Percentiles rank a stretch among this genome's conserved stretches.
Conservation (phyloP, 2,888 invertebrate species). For the Agriopis aurantiaria region DNA sequence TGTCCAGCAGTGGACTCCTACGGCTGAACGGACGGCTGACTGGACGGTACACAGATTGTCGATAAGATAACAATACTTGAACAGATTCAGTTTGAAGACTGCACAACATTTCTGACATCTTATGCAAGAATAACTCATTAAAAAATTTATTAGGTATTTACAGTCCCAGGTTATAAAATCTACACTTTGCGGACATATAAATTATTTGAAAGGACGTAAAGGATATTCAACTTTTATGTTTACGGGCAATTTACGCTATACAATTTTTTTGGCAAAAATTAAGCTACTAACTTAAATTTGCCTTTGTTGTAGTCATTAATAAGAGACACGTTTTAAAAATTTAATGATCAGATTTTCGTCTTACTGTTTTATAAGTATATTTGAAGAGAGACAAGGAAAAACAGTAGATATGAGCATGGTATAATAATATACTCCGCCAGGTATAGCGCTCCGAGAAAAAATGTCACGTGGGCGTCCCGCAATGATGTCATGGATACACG, state of each 20-base stretch:
- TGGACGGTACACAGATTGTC: not conserved
- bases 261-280: not conserved
- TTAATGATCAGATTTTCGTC: too few species aligned
- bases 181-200: not conserved
- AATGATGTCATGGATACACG: too few species aligned
- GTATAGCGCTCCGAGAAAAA: too few species aligned
- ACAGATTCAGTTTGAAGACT: slow-evolving; percentile 14
- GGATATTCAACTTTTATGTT: not conserved
- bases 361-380: not conserved
- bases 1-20: too few species aligned
- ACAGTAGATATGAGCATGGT: too few species aligned
- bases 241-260: not conserved
- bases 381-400: not conserved
- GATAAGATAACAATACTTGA: slow-evolving; percentile 30
- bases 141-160: too few species aligned
- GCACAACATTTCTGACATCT: slow-evolving; percentile 54
- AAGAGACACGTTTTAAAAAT: too few species aligned
- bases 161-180: not conserved
- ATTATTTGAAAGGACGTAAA: not conserved
- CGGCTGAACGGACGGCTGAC: too few species aligned
- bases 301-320: not conserved
- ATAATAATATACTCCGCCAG: too few species aligned
- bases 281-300: not conserved
- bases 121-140: not conserved
- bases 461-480: too few species aligned